A percentile compares a stretch with the other conserved stretches of the same genome.
phyloP scores from a whole-genome alignment of 2,797 vertebrate genomes.

The Danio tinwini region DNA sequence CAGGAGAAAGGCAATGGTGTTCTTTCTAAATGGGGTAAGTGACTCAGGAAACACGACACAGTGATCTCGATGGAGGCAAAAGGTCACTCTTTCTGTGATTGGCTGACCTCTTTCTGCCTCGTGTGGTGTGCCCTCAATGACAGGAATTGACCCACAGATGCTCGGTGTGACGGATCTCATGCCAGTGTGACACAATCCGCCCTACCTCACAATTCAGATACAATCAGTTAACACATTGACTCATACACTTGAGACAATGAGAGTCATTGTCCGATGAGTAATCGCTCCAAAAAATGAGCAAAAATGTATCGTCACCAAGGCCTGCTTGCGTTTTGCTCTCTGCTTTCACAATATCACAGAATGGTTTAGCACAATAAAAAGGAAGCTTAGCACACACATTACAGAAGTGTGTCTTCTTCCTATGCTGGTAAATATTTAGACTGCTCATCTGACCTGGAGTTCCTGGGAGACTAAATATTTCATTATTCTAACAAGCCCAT shows the following conservation, averaged over 20 bases:
- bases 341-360: conserved; percentile 14
- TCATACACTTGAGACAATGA: conserved; percentile 49
- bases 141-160: conserved; percentile 25
- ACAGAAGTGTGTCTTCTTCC: not conserved
- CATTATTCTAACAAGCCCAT: conserved; percentile 1
- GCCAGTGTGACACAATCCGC: conserved; percentile 45
- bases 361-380: not conserved
- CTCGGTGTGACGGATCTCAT: conserved; percentile 35
- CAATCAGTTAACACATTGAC: conserved; percentile 47
- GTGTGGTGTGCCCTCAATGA: not conserved
- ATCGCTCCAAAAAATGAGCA: conserved; percentile 10
- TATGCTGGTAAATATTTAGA: conserved; percentile 5
- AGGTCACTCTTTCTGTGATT: conserved; percentile 38
- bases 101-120: conserved; percentile 32
- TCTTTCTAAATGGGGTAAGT: conserved; percentile 40
- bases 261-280: conserved; percentile 52
- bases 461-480: not conserved
- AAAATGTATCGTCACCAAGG: conserved; percentile 23
- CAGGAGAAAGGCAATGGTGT: not conserved
- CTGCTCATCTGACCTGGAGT: not conserved
- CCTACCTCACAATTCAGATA: conserved; percentile 40
- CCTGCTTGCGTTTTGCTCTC: conserved; percentile 28
- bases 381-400: not conserved
- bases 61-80: conserved; percentile 28
- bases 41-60: conserved; percentile 45